Conservation (phyloP, 1,140 invertebrate genomes). For the Phymorhynchus buccinoides region DNA sequence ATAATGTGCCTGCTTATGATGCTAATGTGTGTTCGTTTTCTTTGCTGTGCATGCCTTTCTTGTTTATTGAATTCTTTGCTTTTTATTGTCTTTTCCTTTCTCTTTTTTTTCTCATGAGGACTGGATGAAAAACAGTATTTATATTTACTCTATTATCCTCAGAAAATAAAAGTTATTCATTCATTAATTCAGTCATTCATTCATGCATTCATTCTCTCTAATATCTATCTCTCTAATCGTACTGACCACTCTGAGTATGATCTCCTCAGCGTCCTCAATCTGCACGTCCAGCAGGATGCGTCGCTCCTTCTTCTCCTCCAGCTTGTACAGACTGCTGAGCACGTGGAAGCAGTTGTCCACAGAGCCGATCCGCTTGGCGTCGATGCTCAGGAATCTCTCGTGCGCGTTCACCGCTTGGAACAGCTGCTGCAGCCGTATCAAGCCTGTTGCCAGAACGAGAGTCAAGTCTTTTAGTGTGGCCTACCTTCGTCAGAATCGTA, state of each 20-base stretch:
- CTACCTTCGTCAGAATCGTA: slow-evolving; percentile 96
- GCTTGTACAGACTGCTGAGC: slow-evolving; percentile 52
- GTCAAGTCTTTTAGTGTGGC: background rate
- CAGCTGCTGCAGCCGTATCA: slow-evolving; percentile 65
- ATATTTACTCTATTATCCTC: too few relatives aligned
- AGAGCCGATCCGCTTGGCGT: slow-evolving; percentile 57
- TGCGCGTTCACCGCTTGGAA: slow-evolving; percentile 63
- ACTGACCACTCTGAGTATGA: slow-evolving; percentile 53
- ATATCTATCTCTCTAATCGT: too few relatives aligned
- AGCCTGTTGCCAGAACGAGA: slow-evolving; percentile 48
- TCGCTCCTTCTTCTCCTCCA: slow-evolving; percentile 47
- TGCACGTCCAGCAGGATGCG: slow-evolving; percentile 60
- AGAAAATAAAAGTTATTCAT: too few relatives aligned
- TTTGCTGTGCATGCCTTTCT: too few relatives aligned
- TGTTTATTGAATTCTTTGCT: too few relatives aligned
- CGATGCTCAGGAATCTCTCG: slow-evolving; percentile 59
- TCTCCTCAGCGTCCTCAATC: slow-evolving; percentile 54
- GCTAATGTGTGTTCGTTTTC: too few relatives aligned
- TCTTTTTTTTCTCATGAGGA: too few relatives aligned
- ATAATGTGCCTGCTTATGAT: too few relatives aligned
- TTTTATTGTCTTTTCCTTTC: too few relatives aligned
- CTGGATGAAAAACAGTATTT: too few relatives aligned
- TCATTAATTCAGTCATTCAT: too few relatives aligned
- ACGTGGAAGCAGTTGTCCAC: slow-evolving; percentile 49
- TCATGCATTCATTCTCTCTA: too few relatives aligned